These are phyloP conservation scores for Lasiurus cinereus DNA, from an alignment of 2,113 vertebrate genomes.

Conservation along the genomic window DNA sequence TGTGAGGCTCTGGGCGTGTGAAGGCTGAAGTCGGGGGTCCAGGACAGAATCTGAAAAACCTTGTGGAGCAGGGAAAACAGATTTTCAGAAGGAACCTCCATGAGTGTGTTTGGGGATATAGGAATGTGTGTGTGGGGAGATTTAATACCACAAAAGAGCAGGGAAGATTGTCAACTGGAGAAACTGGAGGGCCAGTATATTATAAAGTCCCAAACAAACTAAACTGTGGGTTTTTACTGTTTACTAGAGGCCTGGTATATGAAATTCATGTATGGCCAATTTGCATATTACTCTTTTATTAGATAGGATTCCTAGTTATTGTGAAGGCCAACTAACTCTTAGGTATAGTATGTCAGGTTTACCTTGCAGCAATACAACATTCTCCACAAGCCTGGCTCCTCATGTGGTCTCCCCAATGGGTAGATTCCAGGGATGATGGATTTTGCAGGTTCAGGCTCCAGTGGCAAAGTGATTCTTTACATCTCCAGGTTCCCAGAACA, in stretches of 20 bases:
- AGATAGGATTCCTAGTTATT: neutral
- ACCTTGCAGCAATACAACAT: neutral
- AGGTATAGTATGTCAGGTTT: neutral
- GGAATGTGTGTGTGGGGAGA: neutral
- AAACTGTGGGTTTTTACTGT: neutral
- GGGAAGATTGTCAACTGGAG: neutral
- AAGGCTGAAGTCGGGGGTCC: neutral
- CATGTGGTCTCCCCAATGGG: neutral
- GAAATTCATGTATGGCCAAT: no score
- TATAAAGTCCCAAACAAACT: neutral
- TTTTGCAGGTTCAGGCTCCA: neutral
- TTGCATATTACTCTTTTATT: no score
- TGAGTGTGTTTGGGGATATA: neutral
- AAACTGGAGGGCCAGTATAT: neutral
- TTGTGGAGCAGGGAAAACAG: neutral
- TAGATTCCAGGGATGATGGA: no score
- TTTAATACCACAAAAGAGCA: neutral
- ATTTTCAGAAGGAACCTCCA: neutral
- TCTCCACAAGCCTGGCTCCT: neutral
- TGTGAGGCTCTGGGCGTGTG: rapidly evolving
- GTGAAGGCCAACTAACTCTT: neutral
- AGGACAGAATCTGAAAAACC: neutral
- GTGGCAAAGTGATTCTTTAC: neutral
- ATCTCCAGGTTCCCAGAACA: neutral
- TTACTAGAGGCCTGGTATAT: neutral